These are phyloP conservation scores for Cariama cristata DNA, from an alignment of 2,113 vertebrate species.

Conservation along the genomic window DNA sequence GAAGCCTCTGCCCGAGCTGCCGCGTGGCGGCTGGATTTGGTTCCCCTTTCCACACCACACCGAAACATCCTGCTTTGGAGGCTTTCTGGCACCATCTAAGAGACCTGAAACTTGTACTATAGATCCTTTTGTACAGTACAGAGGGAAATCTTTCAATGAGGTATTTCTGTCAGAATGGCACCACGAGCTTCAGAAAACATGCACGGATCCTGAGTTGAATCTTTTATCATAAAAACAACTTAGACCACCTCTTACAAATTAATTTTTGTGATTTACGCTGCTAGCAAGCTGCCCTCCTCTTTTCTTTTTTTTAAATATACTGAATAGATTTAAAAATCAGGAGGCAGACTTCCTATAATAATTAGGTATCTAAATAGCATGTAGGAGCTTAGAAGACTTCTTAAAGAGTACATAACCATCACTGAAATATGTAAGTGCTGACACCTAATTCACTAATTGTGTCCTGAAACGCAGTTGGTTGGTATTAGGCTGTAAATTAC, in stretches of 20 bases:
- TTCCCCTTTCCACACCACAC: background rate
- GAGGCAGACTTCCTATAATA: background rate
- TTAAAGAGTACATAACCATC: background rate
- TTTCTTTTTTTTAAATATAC: background rate
- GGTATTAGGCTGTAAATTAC: constrained; percentile 42
- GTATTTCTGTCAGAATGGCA: background rate
- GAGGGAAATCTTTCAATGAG: background rate
- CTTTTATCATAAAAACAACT: background rate
- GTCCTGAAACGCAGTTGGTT: constrained; percentile 25
- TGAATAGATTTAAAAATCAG: background rate
- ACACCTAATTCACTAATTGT: constrained; percentile 20
- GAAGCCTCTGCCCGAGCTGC: background rate
- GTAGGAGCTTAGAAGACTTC: background rate
- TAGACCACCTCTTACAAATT: background rate
- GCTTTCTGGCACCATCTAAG: background rate
- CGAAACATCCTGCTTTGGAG: background rate
- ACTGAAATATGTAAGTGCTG: background rate
- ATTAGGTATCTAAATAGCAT: background rate
- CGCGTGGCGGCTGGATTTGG: rapidly evolving
- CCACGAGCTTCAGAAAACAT: background rate
- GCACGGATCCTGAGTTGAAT: background rate
- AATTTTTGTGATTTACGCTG: background rate
- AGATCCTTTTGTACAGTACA: background rate
- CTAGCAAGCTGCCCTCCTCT: background rate
- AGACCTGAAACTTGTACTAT: background rate